Percentiles rank a stretch among this genome's conserved stretches.
These are phyloP conservation scores for Antheraea assamensis DNA, from an alignment of 2,888 invertebrate species.

Conservation along the genomic window DNA sequence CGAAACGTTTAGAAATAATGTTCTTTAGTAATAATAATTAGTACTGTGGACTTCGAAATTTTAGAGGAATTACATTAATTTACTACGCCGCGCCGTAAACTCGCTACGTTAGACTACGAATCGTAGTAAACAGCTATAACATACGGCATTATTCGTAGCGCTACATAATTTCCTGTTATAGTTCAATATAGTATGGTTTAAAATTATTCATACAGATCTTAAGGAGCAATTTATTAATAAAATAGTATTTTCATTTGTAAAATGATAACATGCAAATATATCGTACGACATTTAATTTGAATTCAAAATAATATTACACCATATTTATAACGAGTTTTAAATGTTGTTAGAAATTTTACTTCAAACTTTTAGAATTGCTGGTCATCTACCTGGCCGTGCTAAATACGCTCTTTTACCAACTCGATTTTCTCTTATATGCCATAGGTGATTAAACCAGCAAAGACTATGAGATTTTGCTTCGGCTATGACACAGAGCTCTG, in stretches of 20 bases:
- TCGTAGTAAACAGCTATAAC: background rate
- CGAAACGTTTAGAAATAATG: background rate
- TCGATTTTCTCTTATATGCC: too few relatives aligned
- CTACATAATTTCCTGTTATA: background rate
- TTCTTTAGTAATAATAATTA: background rate
- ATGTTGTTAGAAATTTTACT: background rate
- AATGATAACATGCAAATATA: too few relatives aligned
- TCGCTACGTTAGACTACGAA: background rate
- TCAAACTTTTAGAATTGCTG: too few relatives aligned
- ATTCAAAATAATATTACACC: background rate
- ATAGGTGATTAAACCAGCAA: too few relatives aligned
- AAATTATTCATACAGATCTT: too few relatives aligned
- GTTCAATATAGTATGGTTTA: background rate
- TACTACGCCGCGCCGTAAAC: constrained; percentile 5
- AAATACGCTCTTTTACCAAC: too few relatives aligned
- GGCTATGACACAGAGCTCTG: too few relatives aligned
- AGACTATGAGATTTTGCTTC: too few relatives aligned
- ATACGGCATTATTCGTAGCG: background rate
- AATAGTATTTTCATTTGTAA: too few relatives aligned
- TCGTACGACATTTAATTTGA: background rate
- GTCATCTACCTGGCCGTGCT: too few relatives aligned
- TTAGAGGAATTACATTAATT: background rate
- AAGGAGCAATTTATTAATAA: too few relatives aligned
- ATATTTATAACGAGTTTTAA: background rate
- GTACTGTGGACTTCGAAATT: background rate